phyloP scores from a whole-genome alignment of 2,797 vertebrate species.

The Characodon lateralis region DNA sequence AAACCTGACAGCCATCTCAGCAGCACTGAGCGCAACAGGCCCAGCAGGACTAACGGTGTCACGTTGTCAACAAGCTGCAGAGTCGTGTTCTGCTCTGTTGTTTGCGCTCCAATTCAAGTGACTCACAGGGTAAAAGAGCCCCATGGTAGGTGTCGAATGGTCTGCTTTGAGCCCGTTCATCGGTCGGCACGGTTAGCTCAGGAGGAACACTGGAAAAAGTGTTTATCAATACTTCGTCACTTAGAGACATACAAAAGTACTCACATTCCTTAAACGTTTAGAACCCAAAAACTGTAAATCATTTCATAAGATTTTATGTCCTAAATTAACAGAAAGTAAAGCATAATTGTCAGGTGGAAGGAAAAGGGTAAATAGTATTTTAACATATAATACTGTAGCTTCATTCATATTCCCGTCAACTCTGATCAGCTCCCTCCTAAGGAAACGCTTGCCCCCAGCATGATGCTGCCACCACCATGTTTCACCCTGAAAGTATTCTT shows the following conservation, averaged over 20 bases:
- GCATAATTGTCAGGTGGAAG: background rate
- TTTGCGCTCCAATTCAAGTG: conserved; percentile 28
- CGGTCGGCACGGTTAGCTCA: background rate
- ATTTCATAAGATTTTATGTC: background rate
- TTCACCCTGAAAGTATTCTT: background rate
- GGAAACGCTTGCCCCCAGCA: no score
- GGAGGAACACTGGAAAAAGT: background rate
- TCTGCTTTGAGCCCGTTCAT: background rate
- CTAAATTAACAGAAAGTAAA: no score
- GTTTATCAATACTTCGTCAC: background rate
- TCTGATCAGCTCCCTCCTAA: no score
- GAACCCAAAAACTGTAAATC: background rate
- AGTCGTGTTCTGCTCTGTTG: conserved; percentile 35
- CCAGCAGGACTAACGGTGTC: conserved; percentile 56
- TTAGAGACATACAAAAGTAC: background rate
- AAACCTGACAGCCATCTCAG: conserved; percentile 69
- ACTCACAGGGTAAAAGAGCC: conserved; percentile 2
- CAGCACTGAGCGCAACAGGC: conserved; percentile 62
- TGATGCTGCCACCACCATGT: no score
- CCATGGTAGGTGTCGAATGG: background rate
- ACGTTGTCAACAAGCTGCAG: conserved; percentile 56
- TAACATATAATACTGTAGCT: background rate
- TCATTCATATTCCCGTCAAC: no score
- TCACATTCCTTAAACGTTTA: background rate
- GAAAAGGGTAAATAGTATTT: background rate